A percentile compares a stretch with the other conserved stretches of the same genome.
Conservation (phyloP, 2,113 vertebrate genomes). For the Gnathonemus longibarbis region DNA sequence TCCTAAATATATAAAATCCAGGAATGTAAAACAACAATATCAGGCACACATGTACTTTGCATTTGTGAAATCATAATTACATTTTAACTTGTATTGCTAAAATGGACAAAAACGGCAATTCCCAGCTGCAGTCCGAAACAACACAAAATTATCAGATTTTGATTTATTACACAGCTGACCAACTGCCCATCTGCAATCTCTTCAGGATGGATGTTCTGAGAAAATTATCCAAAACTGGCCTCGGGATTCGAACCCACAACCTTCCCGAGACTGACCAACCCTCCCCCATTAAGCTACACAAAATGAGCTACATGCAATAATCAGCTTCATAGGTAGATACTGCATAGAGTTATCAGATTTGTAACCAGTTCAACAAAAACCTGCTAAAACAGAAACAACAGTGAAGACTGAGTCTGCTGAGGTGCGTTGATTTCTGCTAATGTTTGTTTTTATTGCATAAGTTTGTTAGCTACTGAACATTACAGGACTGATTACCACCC, state of each 20-base stretch:
- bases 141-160: neutral
- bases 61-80: neutral
- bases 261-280: neutral
- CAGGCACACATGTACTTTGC: neutral
- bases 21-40: neutral
- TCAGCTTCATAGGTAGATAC: neutral
- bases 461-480: neutral
- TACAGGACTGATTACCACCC: neutral
- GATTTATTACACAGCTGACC: neutral
- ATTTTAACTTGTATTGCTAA: neutral
- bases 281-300: neutral
- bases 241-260: neutral
- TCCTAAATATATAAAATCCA: neutral
- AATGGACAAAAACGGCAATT: neutral
- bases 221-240: neutral
- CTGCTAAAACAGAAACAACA: neutral
- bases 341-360: neutral
- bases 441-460: neutral
- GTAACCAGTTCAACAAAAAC: neutral
- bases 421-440: neutral
- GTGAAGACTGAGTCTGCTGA: neutral
- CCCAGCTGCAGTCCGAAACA: neutral
- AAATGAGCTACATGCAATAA: neutral
- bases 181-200: neutral
- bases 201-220: neutral